phyloP scores from a whole-genome alignment of 2,888 invertebrate species.

The Sesamia inferens region DNA sequence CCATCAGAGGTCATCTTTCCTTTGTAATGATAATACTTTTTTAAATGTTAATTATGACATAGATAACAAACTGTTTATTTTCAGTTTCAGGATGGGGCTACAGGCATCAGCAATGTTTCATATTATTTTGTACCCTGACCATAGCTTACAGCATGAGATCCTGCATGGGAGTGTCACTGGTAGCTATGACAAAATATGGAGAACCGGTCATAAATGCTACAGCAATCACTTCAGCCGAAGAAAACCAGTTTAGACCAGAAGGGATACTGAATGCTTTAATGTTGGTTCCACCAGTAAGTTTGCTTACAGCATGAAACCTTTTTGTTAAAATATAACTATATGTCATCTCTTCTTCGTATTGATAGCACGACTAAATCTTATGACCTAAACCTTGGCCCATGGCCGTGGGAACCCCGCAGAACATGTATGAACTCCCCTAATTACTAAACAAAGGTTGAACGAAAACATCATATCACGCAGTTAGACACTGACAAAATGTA shows the following conservation, averaged over 20 bases:
- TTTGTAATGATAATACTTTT: neutral
- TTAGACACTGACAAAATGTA: no score
- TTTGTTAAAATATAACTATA: neutral
- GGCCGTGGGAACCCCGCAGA: no score
- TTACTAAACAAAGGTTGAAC: no score
- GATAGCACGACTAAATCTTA: no score
- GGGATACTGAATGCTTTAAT: constrained; percentile 60
- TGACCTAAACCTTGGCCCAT: no score
- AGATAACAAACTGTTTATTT: neutral
- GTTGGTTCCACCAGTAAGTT: constrained; percentile 61
- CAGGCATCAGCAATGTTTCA: constrained; percentile 90
- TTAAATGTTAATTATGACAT: neutral
- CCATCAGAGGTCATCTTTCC: neutral
- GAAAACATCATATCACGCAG: no score
- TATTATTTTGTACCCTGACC: constrained; percentile 89
- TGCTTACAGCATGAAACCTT: neutral
- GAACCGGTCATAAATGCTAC: constrained; percentile 36
- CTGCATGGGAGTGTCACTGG: constrained; percentile 91
- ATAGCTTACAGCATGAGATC: constrained; percentile 91
- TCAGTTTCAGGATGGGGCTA: constrained; percentile 78
- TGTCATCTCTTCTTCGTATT: neutral
- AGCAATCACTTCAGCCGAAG: neutral
- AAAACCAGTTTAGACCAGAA: constrained; percentile 44
- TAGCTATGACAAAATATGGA: constrained; percentile 88
- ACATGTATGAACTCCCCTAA: no score